Evolutionary conservation across 2,888 invertebrate genomes (phyloP).

Genomic region (Stenolophus ochropezus): DNA sequence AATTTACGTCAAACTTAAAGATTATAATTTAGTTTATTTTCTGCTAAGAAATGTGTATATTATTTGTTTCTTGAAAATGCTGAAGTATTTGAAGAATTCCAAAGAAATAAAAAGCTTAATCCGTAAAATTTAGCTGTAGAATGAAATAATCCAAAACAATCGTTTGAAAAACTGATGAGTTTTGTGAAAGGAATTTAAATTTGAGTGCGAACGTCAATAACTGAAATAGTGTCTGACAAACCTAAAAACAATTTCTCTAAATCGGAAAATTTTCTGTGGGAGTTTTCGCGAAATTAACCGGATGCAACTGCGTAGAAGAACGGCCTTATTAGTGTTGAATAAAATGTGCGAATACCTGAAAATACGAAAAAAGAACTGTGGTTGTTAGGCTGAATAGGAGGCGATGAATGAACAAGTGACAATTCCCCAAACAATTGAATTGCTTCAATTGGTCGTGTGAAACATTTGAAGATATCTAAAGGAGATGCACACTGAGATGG

Average conservation of each 20-base stretch:
- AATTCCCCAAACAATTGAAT: constrained; percentile 6
- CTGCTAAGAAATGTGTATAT: not conserved
- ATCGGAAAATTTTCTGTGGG: not conserved
- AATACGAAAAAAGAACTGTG: constrained; percentile 45
- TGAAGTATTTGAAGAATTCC: not conserved
- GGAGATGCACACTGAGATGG: constrained; percentile 17
- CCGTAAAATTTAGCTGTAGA: constrained; percentile 1
- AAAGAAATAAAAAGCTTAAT: constrained; percentile 12
- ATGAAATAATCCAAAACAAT: not conserved
- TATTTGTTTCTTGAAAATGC: not conserved
- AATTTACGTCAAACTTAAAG: no score
- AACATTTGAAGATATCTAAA: not conserved
- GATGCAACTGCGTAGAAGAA: constrained; percentile 35
- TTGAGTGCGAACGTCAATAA: not conserved
- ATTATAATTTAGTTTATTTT: no score
- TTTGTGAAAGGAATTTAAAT: not conserved
- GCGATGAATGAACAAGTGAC: not conserved
- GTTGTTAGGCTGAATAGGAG: not conserved
- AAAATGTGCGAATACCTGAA: constrained; percentile 40
- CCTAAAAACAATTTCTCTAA: not conserved
- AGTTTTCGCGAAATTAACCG: not conserved
- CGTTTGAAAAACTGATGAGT: not conserved
- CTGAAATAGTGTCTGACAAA: not conserved
- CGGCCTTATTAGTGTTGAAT: constrained; percentile 36
- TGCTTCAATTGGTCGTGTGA: not conserved